Evolutionary conservation across 2,113 vertebrate species (phyloP).

Genomic region (Python bivittatus): DNA sequence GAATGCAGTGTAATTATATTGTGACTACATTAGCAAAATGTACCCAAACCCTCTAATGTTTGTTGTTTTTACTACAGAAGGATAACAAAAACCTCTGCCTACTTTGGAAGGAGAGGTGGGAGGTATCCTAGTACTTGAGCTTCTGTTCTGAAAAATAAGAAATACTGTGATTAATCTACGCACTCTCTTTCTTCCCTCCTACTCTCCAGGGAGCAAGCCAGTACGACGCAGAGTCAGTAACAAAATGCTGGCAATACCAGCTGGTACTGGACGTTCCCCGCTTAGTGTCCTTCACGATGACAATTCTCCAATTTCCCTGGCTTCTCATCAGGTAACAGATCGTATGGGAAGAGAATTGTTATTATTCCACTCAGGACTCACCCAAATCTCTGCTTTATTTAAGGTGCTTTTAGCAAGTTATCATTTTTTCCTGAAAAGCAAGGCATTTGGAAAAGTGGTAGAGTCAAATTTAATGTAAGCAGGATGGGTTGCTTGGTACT

Average conservation of each 20-base stretch:
- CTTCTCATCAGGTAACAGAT: constrained; percentile 66
- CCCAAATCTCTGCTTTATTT: neutral
- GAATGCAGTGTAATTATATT: neutral
- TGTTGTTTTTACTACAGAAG: neutral
- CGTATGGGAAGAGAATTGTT: neutral
- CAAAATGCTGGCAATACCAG: constrained; percentile 57
- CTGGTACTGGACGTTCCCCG: constrained; percentile 80
- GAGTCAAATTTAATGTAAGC: neutral
- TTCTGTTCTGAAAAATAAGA: neutral
- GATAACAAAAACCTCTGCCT: neutral
- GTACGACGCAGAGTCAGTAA: constrained; percentile 60
- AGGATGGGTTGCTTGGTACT: neutral
- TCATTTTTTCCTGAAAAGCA: neutral
- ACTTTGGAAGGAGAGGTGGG: neutral
- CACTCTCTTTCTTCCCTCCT: neutral
- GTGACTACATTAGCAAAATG: neutral
- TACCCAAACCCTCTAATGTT: no score
- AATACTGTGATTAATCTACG: neutral
- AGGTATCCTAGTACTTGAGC: neutral
- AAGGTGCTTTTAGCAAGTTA: neutral
- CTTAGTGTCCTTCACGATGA: constrained; percentile 85
- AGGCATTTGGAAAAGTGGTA: neutral
- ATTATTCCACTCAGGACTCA: neutral
- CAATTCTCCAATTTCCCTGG: constrained; percentile 81
- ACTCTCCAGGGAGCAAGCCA: constrained; percentile 59